These are phyloP conservation scores for Phenganax stokvisi DNA, from an alignment of 92 coral and sea anemone genomes.

Conservation along the genomic window DNA sequence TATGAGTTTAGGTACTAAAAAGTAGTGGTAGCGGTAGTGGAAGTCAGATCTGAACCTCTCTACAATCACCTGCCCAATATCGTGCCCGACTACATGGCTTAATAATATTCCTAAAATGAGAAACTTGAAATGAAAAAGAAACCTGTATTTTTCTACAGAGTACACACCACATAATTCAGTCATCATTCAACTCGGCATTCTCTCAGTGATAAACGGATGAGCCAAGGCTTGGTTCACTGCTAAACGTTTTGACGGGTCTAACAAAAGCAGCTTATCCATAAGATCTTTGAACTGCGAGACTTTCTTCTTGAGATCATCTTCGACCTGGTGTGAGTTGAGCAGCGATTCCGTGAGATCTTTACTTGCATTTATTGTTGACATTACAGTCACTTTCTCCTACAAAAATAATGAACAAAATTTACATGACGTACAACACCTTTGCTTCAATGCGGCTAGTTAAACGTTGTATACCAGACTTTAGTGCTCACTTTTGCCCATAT, in stretches of 20 bases:
- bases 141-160: background rate
- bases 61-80: background rate
- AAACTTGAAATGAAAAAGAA: constrained; percentile 13
- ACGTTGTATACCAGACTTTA: too few relatives aligned
- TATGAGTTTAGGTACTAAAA: too few relatives aligned
- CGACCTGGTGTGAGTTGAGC: constrained; percentile 71
- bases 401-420: background rate
- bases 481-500: too few relatives aligned
- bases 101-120: background rate
- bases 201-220: constrained; percentile 98
- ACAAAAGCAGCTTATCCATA: constrained; percentile 80
- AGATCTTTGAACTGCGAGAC: constrained; percentile 89
- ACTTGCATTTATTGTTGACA: constrained; percentile 81
- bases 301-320: constrained; percentile 81
- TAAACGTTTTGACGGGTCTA: constrained; percentile 87
- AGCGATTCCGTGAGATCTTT: constrained; percentile 77
- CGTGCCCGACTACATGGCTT: background rate
- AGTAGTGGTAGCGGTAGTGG: too few relatives aligned
- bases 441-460: background rate
- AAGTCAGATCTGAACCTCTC: background rate
- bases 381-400: constrained; percentile 85
- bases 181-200: constrained; percentile 47
- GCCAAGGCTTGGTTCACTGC: constrained; percentile 93
- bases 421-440: background rate
- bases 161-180: constrained; percentile 8